A percentile compares a stretch with the other conserved stretches of the same genome.
Conservation (phyloP, 1,140 invertebrate species). For the Andrena cerasifolii region DNA sequence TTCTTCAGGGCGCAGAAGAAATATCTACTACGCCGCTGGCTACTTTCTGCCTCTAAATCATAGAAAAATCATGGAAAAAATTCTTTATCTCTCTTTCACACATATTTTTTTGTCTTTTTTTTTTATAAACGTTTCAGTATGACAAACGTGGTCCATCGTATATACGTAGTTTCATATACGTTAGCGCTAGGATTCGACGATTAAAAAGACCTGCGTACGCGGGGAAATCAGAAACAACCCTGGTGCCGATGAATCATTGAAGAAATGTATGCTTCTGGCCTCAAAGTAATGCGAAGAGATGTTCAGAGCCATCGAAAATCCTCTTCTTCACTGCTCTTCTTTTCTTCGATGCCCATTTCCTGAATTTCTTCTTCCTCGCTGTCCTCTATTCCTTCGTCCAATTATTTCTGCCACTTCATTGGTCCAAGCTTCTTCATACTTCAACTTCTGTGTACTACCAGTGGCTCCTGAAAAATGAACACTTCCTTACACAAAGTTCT, state of each 20-base stretch:
- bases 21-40: conserved; percentile 16
- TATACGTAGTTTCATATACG: conserved; percentile 63
- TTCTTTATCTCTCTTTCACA: conserved; percentile 9
- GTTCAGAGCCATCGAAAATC: too few relatives aligned
- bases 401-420: too few relatives aligned
- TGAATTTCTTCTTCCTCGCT: too few relatives aligned
- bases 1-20: conserved; percentile 35
- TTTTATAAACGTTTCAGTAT: conserved; percentile 73
- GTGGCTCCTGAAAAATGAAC: too few relatives aligned
- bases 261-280: neutral
- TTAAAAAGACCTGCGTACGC: conserved; percentile 46
- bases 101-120: conserved; percentile 35
- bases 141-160: conserved; percentile 77
- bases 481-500: too few relatives aligned
- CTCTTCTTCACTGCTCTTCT: too few relatives aligned
- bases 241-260: conserved; percentile 23
- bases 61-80: conserved; percentile 67
- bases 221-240: conserved; percentile 29
- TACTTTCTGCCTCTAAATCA: conserved; percentile 63
- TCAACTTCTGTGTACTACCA: too few relatives aligned
- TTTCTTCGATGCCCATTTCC: too few relatives aligned
- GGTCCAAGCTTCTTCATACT: too few relatives aligned
- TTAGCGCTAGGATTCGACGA: conserved; percentile 59
- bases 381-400: too few relatives aligned
- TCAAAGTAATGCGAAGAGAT: neutral